Percentiles rank a stretch among this genome's conserved stretches.
phyloP scores from a whole-genome alignment of 2,797 vertebrate species.

The Nasua narica region DNA sequence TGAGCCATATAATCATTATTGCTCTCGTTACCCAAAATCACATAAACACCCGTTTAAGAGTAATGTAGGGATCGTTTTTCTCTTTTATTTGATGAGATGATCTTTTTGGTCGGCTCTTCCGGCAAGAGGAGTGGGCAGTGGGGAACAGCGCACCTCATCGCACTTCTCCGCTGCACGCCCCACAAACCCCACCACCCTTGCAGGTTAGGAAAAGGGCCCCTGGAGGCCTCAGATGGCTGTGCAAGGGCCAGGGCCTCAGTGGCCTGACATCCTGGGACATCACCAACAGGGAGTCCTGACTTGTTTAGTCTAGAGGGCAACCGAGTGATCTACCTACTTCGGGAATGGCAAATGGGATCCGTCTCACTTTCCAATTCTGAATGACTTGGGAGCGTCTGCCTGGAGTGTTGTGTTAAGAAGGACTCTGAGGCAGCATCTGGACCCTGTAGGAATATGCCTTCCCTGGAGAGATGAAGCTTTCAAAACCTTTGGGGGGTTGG shows the following conservation, averaged over 20 bases:
- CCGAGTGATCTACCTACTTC: neutral
- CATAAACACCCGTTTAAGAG: conserved; percentile 55
- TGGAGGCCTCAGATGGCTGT: neutral
- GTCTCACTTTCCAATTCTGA: neutral
- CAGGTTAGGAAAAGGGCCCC: neutral
- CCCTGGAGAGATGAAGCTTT: neutral
- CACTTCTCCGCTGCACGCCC: neutral
- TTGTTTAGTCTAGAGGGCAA: neutral
- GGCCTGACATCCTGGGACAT: neutral
- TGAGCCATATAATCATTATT: conserved; percentile 53
- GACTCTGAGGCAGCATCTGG: neutral
- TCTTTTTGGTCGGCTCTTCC: neutral
- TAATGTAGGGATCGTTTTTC: conserved; percentile 36
- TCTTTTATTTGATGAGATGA: conserved; percentile 62
- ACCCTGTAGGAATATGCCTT: neutral
- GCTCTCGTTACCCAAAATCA: conserved; percentile 33
- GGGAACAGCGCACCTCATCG: neutral
- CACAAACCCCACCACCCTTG: neutral
- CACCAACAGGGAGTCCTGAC: neutral
- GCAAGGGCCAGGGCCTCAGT: neutral
- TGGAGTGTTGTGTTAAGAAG: neutral
- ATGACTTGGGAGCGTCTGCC: neutral
- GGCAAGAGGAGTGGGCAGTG: neutral
- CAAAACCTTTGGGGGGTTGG: neutral
- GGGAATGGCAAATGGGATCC: neutral